Percentiles rank a stretch among this genome's conserved stretches.
Evolutionary conservation across 2,888 invertebrate species (phyloP).

Genomic region (Eupithecia centaureata): DNA sequence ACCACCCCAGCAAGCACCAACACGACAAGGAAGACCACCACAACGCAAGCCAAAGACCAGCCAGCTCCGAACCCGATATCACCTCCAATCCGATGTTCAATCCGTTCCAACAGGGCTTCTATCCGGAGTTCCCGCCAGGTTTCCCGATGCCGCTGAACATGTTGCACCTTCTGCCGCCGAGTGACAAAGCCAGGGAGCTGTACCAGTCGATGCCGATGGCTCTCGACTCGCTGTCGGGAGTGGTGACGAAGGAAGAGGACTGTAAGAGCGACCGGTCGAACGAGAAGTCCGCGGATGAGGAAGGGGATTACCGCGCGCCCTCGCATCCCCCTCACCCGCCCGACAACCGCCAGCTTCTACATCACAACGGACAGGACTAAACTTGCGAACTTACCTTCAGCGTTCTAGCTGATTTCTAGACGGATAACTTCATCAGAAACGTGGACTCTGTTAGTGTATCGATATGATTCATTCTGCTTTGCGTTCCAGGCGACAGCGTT

Average conservation of each 20-base stretch:
- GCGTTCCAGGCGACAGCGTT: slow-evolving; percentile 34
- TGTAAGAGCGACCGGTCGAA: slow-evolving; percentile 86
- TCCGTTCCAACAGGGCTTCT: slow-evolving; percentile 91
- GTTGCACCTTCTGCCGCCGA: slow-evolving; percentile 92
- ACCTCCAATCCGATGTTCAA: slow-evolving; percentile 88
- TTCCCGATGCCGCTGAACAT: slow-evolving; percentile 94
- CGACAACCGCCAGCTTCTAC: slow-evolving; percentile 87
- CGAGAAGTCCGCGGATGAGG: slow-evolving; percentile 85
- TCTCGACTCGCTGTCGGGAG: slow-evolving; percentile 81
- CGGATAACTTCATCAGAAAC: slow-evolving; percentile 51
- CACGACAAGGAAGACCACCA: slow-evolving; percentile 82
- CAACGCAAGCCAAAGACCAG: slow-evolving; percentile 82
- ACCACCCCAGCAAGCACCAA: slow-evolving; percentile 75
- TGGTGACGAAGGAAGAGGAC: slow-evolving; percentile 84
- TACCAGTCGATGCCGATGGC: slow-evolving; percentile 84
- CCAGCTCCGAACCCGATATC: slow-evolving; percentile 87
- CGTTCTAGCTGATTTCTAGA: slow-evolving; percentile 29
- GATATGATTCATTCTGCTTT: slow-evolving; percentile 36
- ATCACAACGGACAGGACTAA: slow-evolving; percentile 93
- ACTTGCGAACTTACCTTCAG: slow-evolving; percentile 49
- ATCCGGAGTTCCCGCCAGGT: slow-evolving; percentile 91
- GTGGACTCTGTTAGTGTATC: slow-evolving; percentile 61
- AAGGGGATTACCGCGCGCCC: slow-evolving; percentile 80
- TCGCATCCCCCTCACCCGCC: slow-evolving; percentile 84
- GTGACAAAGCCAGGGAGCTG: slow-evolving; percentile 88